Evolutionary conservation across 2,888 invertebrate genomes (phyloP), one percentile per base, ranked within the genome.

Genomic region (Lydus trimaculatus): DNA sequence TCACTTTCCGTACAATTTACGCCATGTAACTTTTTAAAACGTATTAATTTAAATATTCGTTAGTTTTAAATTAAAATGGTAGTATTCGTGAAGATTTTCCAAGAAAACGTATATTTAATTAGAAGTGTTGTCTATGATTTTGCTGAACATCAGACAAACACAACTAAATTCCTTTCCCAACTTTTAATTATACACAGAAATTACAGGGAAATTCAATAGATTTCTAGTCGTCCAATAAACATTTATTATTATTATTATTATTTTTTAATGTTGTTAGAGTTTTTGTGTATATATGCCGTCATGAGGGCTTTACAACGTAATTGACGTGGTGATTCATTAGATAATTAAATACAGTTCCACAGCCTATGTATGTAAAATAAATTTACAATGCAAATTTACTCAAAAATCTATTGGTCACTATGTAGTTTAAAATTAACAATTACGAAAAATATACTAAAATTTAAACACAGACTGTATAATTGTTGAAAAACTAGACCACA

Each of bases 31-130:
- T 63, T 36, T 36, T 25, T 17, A 28, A 11, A 52, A 17, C 25
- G 20, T 25, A 48, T 52, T 48, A 48, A 62, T 60, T 36, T 31
- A 60, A 31, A 39, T 36, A 60, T 60, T 31, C 31, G 23, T 36
- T 23, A 4, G 20, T 36, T 60, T 33, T 39, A 60, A 39, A 36
- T 60, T 60, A 56, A 28, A 23, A 23, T 52, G 13, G 25, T 52
- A 23, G 13, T 23, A 23, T 56, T 56, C 56, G 3, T 15, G 28
- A 56, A 15, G 13, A 56, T 56, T 56, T 56, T 6, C 56, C 3
- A 15, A 25, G 5, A 56, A 56, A 13, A 13, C 2, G 25, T n/a
- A 39, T n/a, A 39, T n/a, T 39, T 43, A 43, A 43, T 43, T 43
- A 6, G n/a, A 43, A 13, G 2, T 13, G 7, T 17, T 17, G 6